phyloP scores from a whole-genome alignment of 2,888 invertebrate genomes.

The Andrena marginata region DNA sequence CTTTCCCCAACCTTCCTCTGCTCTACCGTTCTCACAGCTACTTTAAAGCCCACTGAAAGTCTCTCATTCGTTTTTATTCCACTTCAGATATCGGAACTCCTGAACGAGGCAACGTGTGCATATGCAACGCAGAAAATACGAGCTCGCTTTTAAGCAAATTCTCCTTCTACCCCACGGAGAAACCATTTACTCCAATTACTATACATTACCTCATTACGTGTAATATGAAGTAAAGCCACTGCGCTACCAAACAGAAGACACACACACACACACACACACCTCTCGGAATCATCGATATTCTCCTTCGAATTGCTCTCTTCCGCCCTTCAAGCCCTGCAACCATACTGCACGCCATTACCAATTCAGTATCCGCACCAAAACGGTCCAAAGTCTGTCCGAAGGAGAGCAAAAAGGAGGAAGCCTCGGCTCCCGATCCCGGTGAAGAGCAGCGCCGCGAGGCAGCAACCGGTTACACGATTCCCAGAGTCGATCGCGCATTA shows the following conservation, averaged over 20 bases:
- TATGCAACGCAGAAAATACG: too few species aligned
- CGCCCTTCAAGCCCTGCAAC: not conserved
- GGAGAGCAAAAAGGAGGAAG: not conserved
- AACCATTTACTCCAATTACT: too few species aligned
- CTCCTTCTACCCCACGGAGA: too few species aligned
- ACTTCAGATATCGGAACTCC: too few species aligned
- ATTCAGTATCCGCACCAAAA: not conserved
- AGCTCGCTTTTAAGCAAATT: too few species aligned
- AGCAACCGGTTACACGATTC: conserved; percentile 10
- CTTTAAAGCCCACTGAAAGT: too few species aligned
- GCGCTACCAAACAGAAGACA: not conserved
- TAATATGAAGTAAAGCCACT: not conserved
- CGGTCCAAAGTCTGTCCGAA: not conserved
- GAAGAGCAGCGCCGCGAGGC: not conserved
- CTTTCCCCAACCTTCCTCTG: too few species aligned
- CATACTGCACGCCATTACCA: not conserved
- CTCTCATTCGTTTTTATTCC: too few species aligned
- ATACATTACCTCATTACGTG: too few species aligned
- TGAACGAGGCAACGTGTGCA: too few species aligned
- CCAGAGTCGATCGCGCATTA: conserved; percentile 19
- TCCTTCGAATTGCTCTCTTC: not conserved
- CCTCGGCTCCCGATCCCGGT: not conserved
- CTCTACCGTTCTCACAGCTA: too few species aligned
- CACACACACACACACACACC: not conserved
- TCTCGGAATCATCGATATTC: not conserved